A percentile compares a stretch with the other conserved stretches of the same genome.
Conservation (phyloP, 2,113 vertebrate species). For the Seriola rivoliana region DNA sequence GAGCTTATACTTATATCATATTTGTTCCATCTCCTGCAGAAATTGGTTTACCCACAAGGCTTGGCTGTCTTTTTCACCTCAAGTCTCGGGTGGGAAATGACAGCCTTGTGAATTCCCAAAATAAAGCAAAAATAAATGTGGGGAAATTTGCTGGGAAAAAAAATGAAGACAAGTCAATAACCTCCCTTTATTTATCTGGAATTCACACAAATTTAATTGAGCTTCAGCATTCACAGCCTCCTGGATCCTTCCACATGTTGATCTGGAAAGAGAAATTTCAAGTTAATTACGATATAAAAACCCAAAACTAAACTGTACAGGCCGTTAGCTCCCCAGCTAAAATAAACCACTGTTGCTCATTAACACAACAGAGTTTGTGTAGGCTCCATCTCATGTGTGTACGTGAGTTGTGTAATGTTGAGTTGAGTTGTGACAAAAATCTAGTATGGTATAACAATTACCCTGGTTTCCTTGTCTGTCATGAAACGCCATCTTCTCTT, state of each 20-base stretch:
- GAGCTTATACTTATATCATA: neutral
- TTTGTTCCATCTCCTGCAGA: neutral
- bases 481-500: constrained; percentile 5
- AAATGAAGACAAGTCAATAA: neutral
- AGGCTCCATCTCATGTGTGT: constrained; percentile 19
- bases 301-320: neutral
- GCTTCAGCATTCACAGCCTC: neutral
- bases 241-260: neutral
- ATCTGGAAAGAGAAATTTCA: neutral
- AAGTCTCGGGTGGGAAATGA: neutral
- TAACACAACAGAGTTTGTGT: constrained; percentile 40
- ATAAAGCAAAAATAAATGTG: neutral
- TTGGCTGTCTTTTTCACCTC: neutral
- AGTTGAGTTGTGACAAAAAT: neutral
- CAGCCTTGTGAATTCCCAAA: neutral
- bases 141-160: neutral
- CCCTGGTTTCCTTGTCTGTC: neutral
- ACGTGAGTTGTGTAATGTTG: constrained; percentile 7
- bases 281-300: neutral
- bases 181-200: neutral
- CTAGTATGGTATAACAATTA: neutral
- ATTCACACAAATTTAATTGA: too few species aligned
- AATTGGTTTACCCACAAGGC: constrained; percentile 18
- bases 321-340: neutral
- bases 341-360: neutral